Evolutionary conservation across 37 sponge, comb jelly and placozoan genomes (phyloP).

Genomic region (Crambe crambe): DNA sequence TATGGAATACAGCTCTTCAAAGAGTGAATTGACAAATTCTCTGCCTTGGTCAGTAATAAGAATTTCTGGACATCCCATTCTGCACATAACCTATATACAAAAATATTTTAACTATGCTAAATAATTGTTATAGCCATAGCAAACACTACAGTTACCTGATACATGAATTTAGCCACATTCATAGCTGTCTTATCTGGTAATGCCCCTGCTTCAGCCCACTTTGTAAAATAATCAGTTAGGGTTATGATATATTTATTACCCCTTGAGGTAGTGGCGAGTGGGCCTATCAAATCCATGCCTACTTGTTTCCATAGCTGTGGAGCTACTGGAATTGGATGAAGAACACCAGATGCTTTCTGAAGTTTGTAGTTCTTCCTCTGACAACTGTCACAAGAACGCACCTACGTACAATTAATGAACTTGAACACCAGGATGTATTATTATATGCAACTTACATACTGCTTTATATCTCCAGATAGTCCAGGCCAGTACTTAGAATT

Average conservation of each 20-base stretch:
- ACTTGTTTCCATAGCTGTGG: constrained; percentile 33
- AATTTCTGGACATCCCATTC: constrained; percentile 27
- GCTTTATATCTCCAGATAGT: background rate
- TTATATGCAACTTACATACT: too few species aligned
- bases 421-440: too few species aligned
- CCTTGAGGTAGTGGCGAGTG: constrained; percentile 6
- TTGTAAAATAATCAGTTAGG: constrained; percentile 42
- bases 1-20: constrained; percentile 8
- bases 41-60: constrained; percentile 43
- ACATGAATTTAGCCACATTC: constrained; percentile 20
- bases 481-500: background rate
- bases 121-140: background rate
- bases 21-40: constrained; percentile 34
- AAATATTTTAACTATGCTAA: background rate
- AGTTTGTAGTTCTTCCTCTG: constrained; percentile 17
- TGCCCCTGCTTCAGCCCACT: constrained; percentile 50
- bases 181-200: constrained; percentile 27
- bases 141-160: constrained; percentile 4
- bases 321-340: constrained; percentile 36
- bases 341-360: constrained; percentile 1
- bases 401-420: constrained; percentile 5
- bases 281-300: constrained; percentile 43
- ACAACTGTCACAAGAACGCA: constrained; percentile 37
- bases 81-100: background rate
- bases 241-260: constrained; percentile 35